Base-by-base conservation (phyloP, 2,113 vertebrate species). In the Leptobrachium leishanense region DNA sequence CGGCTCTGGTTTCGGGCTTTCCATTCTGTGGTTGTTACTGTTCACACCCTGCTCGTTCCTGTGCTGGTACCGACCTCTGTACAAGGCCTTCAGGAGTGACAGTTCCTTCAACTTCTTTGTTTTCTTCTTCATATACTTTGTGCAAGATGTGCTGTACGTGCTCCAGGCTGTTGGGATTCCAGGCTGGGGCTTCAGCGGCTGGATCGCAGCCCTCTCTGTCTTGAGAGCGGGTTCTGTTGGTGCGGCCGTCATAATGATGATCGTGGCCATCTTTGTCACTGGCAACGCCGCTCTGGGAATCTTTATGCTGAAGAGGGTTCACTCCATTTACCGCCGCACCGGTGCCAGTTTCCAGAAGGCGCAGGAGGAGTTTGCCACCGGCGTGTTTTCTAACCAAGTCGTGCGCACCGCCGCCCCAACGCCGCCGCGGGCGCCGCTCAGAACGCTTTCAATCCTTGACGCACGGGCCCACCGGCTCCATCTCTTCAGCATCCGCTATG, bases 81-180 rank as follows among this genome's bases (percentile, higher is more conserved):
- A 99, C 88, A 98, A 97, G 89, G 97, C 97, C 43, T 98, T 99
- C 92, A 99, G 97, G 95, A 97, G 92, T 39, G 97, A 99, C 90
- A 99, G 97, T 85, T 99, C 97, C 44, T 98, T 99, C 95, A 98
- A 97, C 86, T 99, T 98, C 90, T 99, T 98, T 71, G 80, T 93
- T 67, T 99, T 98, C 93, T 99, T 99, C 93, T 99, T 99, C 87
- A 78, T 99, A 81, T 99, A 97, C 92, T 98, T 98, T 69, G 93
- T 88, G 64, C 97, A 99, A 90, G 93, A 96, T 0, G 83, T 94
- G 13, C 44, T 95, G 44, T 97, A 90, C 0, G 91, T 99, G 76
- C 90, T 99, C 74, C 94, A 97, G 92, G 93, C 96, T 0, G 96
- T 99, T 0, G 97, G 97, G 31, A 97, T 98, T 78, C 96, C 96